Percentiles rank a stretch among this genome's conserved stretches.
These are phyloP conservation scores for Drosophila affinis DNA, from an alignment of 2,888 invertebrate species.

Conservation along the genomic window DNA sequence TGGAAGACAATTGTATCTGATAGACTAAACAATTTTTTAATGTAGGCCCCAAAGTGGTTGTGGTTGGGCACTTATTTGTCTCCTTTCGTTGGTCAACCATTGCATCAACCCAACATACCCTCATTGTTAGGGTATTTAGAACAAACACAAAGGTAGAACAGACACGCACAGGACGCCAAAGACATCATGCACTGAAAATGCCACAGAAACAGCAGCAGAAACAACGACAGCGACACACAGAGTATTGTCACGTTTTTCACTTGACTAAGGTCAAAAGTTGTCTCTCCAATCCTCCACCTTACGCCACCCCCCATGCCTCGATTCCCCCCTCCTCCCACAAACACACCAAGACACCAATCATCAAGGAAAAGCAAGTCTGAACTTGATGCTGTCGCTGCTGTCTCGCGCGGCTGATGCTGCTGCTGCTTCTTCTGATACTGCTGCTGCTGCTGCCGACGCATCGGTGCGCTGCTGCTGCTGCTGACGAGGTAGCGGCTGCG, in stretches of 20 bases:
- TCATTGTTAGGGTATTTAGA: background rate
- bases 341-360: conserved; percentile 33
- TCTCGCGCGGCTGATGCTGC: conserved; percentile 15
- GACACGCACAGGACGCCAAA: conserved; percentile 6
- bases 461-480: conserved; percentile 46
- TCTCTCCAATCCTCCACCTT: conserved; percentile 24
- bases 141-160: conserved; percentile 23
- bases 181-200: background rate
- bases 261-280: conserved; percentile 77
- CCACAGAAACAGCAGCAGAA: no score
- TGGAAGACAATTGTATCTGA: no score
- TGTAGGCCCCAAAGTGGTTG: no score
- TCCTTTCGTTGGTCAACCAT: no score
- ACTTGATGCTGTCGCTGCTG: conserved; percentile 63
- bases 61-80: no score
- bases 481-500: conserved; percentile 29
- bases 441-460: background rate
- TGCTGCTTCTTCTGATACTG: background rate
- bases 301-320: background rate
- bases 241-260: conserved; percentile 66
- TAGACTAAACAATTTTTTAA: no score
- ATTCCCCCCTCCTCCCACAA: background rate
- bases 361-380: conserved; percentile 45
- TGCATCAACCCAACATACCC: background rate
- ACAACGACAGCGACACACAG: no score